Evolutionary conservation across 2,888 invertebrate genomes (phyloP).

Genomic region (Drosophila prolongata): DNA sequence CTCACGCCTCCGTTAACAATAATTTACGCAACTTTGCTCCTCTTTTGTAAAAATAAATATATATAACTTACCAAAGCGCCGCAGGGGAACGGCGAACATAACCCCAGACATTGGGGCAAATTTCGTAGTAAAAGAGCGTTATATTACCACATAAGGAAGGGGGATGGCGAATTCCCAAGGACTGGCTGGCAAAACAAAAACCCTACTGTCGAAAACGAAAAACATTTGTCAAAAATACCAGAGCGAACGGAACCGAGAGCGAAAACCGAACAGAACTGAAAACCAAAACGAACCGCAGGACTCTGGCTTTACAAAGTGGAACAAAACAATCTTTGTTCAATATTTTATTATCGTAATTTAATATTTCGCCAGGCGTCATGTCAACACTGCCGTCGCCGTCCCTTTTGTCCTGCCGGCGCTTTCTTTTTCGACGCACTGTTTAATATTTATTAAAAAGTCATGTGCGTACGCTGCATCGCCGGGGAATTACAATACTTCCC

Average conservation of each 20-base stretch:
- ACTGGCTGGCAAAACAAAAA: conserved; percentile 62
- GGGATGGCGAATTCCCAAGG: conserved; percentile 32
- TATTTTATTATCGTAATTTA: conserved; percentile 76
- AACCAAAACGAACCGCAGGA: conserved; percentile 33
- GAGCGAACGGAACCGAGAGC: conserved; percentile 9
- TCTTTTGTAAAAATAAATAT: conserved; percentile 70
- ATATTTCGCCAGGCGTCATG: conserved; percentile 54
- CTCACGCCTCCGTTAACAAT: conserved; percentile 77
- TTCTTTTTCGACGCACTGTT: conserved; percentile 59
- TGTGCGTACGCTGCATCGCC: conserved; percentile 63
- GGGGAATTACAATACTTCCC: conserved; percentile 59
- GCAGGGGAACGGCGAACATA: conserved; percentile 31
- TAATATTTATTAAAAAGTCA: conserved; percentile 78
- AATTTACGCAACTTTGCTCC: conserved; percentile 78
- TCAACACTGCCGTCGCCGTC: conserved; percentile 16
- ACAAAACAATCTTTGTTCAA: conserved; percentile 69
- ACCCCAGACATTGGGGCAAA: conserved; percentile 37
- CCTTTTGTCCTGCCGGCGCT: conserved; percentile 26
- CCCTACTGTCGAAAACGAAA: conserved; percentile 49
- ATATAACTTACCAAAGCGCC: conserved; percentile 73
- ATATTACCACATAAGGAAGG: conserved; percentile 61
- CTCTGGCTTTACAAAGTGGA: conserved; percentile 40
- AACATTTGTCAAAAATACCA: conserved; percentile 25
- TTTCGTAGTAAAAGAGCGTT: conserved; percentile 78
- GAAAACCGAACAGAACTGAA: conserved; percentile 9